These are phyloP conservation scores for Taenaris catops DNA, from an alignment of 2,888 invertebrate genomes.

Conservation along the genomic window DNA sequence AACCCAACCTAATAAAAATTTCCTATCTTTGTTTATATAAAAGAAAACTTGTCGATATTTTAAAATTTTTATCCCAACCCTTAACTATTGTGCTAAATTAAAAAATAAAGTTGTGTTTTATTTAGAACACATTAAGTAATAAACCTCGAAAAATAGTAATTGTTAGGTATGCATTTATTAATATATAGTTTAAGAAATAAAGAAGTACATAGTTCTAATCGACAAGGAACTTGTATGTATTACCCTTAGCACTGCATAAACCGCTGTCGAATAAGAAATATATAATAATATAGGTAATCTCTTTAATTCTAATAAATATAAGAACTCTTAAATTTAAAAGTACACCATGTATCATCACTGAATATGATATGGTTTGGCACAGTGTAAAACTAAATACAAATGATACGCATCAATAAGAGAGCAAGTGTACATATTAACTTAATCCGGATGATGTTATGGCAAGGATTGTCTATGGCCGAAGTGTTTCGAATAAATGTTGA, in stretches of 20 bases:
- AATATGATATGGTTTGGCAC: conserved; percentile 66
- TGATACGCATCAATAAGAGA: conserved; percentile 21
- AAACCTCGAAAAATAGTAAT: conserved; percentile 74
- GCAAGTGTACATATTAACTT: conserved; percentile 14
- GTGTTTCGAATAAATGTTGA: neutral
- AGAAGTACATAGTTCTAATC: conserved; percentile 36
- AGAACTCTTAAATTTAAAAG: conserved; percentile 32
- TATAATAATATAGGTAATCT: conserved; percentile 26
- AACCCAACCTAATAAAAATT: conserved; percentile 12
- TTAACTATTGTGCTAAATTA: conserved; percentile 71
- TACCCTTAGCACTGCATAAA: conserved; percentile 39
- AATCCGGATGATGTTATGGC: conserved; percentile 14
- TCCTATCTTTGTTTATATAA: conserved; percentile 6
- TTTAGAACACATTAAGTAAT: conserved; percentile 55
- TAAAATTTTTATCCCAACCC: conserved; percentile 47
- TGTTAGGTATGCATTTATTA: conserved; percentile 55
- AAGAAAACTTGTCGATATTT: conserved; percentile 31
- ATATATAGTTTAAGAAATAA: conserved; percentile 47
- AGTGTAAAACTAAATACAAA: conserved; percentile 27
- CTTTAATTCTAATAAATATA: conserved; percentile 27
- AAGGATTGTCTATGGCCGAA: conserved; percentile 1
- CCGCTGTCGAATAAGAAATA: conserved; percentile 32
- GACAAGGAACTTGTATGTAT: conserved; percentile 62
- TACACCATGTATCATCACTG: conserved; percentile 63
- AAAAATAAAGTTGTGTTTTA: conserved; percentile 55